These are phyloP conservation scores for Eupithecia dodoneata DNA, from an alignment of 2,888 invertebrate species.

Conservation along the genomic window DNA sequence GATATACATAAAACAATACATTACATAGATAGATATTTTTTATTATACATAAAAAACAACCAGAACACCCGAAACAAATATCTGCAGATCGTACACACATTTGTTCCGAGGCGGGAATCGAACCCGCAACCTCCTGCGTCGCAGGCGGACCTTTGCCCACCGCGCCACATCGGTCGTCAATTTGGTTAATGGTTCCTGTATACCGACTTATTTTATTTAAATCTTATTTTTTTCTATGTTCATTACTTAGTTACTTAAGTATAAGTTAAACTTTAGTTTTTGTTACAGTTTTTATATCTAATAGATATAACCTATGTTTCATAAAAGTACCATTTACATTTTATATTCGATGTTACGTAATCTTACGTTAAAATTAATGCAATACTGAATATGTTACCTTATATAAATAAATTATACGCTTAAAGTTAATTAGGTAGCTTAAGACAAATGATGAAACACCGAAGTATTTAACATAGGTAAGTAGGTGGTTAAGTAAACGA, in stretches of 20 bases:
- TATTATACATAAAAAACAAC: no score
- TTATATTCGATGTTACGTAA: neutral
- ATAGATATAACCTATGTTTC: neutral
- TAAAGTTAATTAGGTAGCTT: neutral
- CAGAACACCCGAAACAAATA: no score
- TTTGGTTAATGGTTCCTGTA: neutral
- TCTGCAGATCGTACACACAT: no score
- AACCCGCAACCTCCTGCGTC: no score
- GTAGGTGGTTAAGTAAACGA: conserved; percentile 19
- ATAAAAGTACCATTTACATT: neutral
- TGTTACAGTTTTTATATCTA: neutral
- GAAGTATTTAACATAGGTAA: neutral
- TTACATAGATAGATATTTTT: no score
- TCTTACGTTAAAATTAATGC: neutral
- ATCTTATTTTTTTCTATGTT: neutral
- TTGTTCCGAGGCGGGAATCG: no score
- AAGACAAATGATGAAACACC: neutral
- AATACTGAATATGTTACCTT: neutral
- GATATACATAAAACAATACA: no score
- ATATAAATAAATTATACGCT: neutral
- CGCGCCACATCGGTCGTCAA: no score
- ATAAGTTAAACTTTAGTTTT: neutral
- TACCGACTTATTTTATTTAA: neutral
- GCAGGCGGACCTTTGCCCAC: no score
- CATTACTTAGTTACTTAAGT: neutral